phyloP scores from a whole-genome alignment of 2,797 vertebrate genomes.

The Neomorphus geoffroyi region DNA sequence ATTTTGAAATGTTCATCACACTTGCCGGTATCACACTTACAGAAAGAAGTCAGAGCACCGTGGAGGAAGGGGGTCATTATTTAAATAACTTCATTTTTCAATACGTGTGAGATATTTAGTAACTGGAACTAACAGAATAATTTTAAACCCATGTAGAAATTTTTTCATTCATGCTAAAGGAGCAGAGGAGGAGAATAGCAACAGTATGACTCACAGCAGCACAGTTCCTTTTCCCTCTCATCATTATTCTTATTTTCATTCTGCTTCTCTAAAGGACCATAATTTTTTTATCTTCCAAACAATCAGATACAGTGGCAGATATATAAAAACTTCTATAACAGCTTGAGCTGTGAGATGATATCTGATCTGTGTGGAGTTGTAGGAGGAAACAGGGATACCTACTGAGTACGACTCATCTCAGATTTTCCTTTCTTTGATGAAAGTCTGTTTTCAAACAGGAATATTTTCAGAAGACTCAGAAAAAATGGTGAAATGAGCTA shows the following conservation, averaged over 20 bases:
- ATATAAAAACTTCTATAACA: background rate
- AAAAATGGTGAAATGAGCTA: background rate
- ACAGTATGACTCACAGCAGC: background rate
- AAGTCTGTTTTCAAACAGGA: background rate
- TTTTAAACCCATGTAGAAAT: conserved; percentile 4
- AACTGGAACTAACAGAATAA: background rate
- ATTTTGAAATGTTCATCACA: background rate
- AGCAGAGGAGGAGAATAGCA: background rate
- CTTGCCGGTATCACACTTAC: background rate
- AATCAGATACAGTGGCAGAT: background rate
- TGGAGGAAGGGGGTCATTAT: background rate
- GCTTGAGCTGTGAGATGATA: background rate
- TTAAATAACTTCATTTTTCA: background rate
- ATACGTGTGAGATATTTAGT: background rate
- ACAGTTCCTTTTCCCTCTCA: background rate
- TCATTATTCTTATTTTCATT: conserved; percentile 25
- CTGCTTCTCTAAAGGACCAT: background rate
- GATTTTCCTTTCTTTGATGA: background rate
- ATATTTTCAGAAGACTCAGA: background rate
- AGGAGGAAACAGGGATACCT: background rate
- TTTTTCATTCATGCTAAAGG: background rate
- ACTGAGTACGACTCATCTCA: background rate
- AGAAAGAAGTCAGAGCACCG: background rate
- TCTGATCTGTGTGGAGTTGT: background rate
- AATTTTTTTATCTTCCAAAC: background rate